phyloP scores from a whole-genome alignment of 2,113 vertebrate species.

The Varanus salvator region DNA sequence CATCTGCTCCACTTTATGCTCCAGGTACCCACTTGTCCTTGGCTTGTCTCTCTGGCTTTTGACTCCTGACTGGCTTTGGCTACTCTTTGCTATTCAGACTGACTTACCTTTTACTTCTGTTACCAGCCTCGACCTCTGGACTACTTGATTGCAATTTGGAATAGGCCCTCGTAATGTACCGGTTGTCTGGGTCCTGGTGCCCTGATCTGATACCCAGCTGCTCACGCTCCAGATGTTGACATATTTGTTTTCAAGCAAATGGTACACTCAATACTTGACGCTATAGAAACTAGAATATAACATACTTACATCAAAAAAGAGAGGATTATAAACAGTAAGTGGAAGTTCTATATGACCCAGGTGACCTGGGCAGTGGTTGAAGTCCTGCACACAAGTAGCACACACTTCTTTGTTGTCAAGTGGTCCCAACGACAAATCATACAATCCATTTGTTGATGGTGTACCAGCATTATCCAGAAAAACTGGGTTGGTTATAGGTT shows the following conservation, averaged over 20 bases:
- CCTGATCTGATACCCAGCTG: no score
- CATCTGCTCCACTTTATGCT: no score
- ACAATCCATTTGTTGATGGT: constrained; percentile 86
- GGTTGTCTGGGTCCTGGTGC: no score
- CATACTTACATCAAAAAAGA: constrained; percentile 91
- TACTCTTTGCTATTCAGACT: no score
- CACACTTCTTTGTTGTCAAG: constrained; percentile 91
- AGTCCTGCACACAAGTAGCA: constrained; percentile 92
- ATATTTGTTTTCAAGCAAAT: not conserved
- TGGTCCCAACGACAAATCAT: constrained; percentile 92
- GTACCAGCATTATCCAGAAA: constrained; percentile 90
- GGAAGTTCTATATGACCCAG: constrained; percentile 92
- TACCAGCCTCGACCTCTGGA: no score
- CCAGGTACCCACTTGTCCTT: no score
- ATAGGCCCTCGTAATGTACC: no score
- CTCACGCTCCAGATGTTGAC: no score
- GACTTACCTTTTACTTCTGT: no score
- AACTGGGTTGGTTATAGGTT: constrained; percentile 85
- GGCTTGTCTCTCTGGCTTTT: no score
- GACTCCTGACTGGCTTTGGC: no score
- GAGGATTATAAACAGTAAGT: constrained; percentile 91
- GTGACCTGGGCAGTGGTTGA: constrained; percentile 90
- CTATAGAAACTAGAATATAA: not conserved
- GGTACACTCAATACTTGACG: not conserved
- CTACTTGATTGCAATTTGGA: no score